Evolutionary conservation across 2,113 vertebrate genomes (phyloP).

Genomic region (Trichechus manatus): DNA sequence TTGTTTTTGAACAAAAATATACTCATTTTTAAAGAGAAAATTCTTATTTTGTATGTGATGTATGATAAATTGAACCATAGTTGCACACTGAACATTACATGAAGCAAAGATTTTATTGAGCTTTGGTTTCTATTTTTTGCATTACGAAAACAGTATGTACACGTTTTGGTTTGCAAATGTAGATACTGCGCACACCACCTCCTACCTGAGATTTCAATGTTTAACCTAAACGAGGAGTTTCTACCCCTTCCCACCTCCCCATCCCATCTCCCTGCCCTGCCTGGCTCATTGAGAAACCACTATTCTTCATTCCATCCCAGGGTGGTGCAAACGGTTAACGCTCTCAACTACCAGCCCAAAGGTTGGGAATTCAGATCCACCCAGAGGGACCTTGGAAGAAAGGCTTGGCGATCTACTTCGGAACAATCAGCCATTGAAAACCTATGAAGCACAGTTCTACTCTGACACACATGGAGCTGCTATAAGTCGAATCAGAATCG

Average conservation of each 20-base stretch:
- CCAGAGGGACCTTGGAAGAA: background rate
- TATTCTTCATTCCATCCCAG: background rate
- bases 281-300: background rate
- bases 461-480: background rate
- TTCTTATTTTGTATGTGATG: no score
- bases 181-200: background rate
- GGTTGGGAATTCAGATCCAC: background rate
- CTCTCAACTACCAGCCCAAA: background rate
- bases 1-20: background rate
- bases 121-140: slow-evolving; percentile 46
- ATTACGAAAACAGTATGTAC: slow-evolving; percentile 12
- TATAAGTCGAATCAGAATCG: background rate
- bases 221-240: background rate
- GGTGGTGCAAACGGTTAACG: background rate
- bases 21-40: background rate
- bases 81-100: background rate
- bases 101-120: background rate
- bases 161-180: slow-evolving; percentile 55
- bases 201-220: background rate
- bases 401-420: background rate
- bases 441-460: background rate
- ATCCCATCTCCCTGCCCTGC: rapidly evolving
- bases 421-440: background rate
- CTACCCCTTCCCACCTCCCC: rapidly evolving
- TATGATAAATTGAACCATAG: background rate